Conservation (phyloP, 1,140 invertebrate genomes). For the Drosophila tani region DNA sequence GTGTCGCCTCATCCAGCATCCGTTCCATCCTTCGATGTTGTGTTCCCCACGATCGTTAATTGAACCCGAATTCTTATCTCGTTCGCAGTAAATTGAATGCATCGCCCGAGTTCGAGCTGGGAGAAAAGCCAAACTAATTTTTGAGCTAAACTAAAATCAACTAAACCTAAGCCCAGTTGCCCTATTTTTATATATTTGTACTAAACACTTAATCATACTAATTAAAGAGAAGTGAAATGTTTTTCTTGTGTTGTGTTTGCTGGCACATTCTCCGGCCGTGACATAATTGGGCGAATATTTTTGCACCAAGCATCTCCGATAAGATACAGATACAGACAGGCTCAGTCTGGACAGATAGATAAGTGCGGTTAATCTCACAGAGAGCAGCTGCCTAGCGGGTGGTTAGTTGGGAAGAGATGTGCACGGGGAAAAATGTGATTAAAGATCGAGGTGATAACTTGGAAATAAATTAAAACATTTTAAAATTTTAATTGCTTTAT, state of each 20-base stretch:
- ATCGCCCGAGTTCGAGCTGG: slow-evolving; percentile 39
- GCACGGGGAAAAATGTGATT: slow-evolving; percentile 12
- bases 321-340: slow-evolving; percentile 41
- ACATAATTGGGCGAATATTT: slow-evolving; percentile 76
- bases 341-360: slow-evolving; percentile 47
- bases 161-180: slow-evolving; percentile 37
- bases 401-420: slow-evolving; percentile 2
- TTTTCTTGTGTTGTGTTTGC: slow-evolving; percentile 24
- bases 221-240: slow-evolving; percentile 62
- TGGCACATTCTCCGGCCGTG: slow-evolving; percentile 61
- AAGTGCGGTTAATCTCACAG: slow-evolving; percentile 58
- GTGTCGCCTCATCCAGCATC: slow-evolving; percentile 56
- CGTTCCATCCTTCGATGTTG: slow-evolving; percentile 40
- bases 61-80: slow-evolving; percentile 73
- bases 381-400: slow-evolving; percentile 47
- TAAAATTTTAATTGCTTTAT: neutral
- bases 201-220: slow-evolving; percentile 70
- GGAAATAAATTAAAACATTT: neutral
- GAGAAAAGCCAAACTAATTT: slow-evolving; percentile 39
- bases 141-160: slow-evolving; percentile 52
- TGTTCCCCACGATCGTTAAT: slow-evolving; percentile 45
- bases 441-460: neutral
- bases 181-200: slow-evolving; percentile 25
- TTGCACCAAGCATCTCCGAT: slow-evolving; percentile 65
- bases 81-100: slow-evolving; percentile 75